A percentile compares a stretch with the other conserved stretches of the same genome.
Conservation (phyloP, 2,888 invertebrate species). For the Dendrolimus houi region DNA sequence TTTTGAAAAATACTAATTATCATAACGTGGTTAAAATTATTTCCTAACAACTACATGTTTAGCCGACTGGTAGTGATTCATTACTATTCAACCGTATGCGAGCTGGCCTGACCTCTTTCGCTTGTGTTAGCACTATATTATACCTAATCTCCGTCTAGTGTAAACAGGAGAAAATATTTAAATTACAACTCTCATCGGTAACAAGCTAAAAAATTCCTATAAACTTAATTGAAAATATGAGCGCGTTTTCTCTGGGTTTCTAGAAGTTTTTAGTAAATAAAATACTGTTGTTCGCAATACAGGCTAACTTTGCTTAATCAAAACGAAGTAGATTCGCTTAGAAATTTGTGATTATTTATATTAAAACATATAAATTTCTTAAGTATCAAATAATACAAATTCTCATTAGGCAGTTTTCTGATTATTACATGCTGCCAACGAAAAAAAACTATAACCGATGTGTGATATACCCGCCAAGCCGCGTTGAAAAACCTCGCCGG, state of each 20-base stretch:
- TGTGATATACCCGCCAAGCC: no score
- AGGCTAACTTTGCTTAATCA: no score
- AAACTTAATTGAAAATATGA: constrained; percentile 48
- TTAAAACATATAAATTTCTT: no score
- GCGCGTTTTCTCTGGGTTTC: constrained; percentile 45
- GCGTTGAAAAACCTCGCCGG: no score
- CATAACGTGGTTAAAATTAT: neutral
- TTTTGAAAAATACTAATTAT: no score
- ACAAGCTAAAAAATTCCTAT: constrained; percentile 39
- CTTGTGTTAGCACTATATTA: constrained; percentile 45
- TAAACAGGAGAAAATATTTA: constrained; percentile 63
- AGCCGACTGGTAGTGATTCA: constrained; percentile 5
- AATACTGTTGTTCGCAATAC: constrained; percentile 17
- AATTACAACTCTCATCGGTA: constrained; percentile 28
- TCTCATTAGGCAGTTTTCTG: no score
- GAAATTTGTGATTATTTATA: no score
- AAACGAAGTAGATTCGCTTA: no score
- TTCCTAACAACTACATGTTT: neutral
- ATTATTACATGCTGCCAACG: no score
- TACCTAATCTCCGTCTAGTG: constrained; percentile 48
- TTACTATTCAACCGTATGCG: constrained; percentile 1
- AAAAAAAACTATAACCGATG: no score
- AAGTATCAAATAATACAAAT: no score
- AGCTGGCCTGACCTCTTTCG: constrained; percentile 9
- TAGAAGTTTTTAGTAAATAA: constrained; percentile 51